phyloP scores from a whole-genome alignment of 2,113 vertebrate genomes.

The Oncorhynchus tshawytscha region DNA sequence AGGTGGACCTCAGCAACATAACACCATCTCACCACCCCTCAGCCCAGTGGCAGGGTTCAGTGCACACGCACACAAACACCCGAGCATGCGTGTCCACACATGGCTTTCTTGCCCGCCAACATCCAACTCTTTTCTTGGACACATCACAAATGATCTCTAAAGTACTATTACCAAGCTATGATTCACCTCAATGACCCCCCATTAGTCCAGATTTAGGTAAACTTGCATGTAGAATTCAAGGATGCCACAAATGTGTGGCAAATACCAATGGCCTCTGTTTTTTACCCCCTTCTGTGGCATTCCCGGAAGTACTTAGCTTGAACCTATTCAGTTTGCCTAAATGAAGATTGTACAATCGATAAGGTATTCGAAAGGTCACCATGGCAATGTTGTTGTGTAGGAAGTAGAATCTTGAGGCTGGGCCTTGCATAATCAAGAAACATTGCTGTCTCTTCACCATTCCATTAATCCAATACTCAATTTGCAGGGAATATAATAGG shows the following conservation, averaged over 20 bases:
- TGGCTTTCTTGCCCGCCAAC: slow-evolving; percentile 10
- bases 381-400: not conserved
- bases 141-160: slow-evolving; percentile 35
- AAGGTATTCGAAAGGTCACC: not conserved
- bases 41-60: slow-evolving; percentile 47
- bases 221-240: slow-evolving; percentile 10
- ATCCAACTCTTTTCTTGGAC: slow-evolving; percentile 8
- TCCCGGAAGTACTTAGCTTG: not conserved
- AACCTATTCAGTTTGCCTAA: too few species aligned
- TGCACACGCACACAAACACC: slow-evolving; percentile 15
- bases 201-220: slow-evolving; percentile 29
- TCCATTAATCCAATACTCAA: not conserved
- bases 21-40: slow-evolving; percentile 54
- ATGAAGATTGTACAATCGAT: too few species aligned
- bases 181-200: slow-evolving; percentile 50
- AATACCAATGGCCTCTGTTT: slow-evolving; percentile 1
- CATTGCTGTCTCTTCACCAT: not conserved
- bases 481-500: not conserved
- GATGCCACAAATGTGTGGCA: slow-evolving; percentile 41
- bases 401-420: not conserved
- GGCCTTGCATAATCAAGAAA: not conserved
- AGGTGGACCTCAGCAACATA: slow-evolving; percentile 69
- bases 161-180: slow-evolving; percentile 43
- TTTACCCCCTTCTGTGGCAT: not conserved
- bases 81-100: slow-evolving; percentile 22